Conservation (phyloP, 2,113 vertebrate species). For the Sebastes fasciatus region DNA sequence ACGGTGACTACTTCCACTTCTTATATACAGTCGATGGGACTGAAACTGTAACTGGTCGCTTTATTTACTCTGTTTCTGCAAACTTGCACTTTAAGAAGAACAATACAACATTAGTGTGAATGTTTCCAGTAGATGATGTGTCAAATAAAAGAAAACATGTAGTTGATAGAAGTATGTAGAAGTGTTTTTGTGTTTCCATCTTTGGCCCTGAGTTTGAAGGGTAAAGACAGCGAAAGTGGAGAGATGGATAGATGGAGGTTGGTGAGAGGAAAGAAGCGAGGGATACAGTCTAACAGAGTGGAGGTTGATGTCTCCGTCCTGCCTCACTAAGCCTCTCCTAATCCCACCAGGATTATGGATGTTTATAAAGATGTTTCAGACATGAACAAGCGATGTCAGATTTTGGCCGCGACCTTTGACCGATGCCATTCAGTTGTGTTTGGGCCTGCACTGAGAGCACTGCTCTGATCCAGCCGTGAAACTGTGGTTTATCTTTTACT, state of each 20-base stretch:
- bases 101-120: neutral
- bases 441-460: neutral
- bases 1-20: no score
- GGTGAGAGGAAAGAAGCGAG: conserved; percentile 23
- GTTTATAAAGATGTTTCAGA: conserved; percentile 51
- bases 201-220: neutral
- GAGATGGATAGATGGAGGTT: conserved; percentile 23
- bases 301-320: conserved; percentile 28
- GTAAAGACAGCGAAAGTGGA: neutral
- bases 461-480: conserved; percentile 17
- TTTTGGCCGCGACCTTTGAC: conserved; percentile 46
- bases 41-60: no score
- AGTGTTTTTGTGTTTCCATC: conserved; percentile 23
- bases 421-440: conserved; percentile 6
- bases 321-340: conserved; percentile 41
- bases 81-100: neutral
- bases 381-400: conserved; percentile 40
- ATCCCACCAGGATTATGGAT: conserved; percentile 46
- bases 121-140: neutral
- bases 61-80: no score
- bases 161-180: neutral
- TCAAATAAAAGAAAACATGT: conserved; percentile 6
- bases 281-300: conserved; percentile 17
- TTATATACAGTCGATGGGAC: no score
- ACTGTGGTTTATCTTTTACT: neutral